Conservation (phyloP, 1,140 invertebrate species). For the Hyposmocoma kahamanoa region DNA sequence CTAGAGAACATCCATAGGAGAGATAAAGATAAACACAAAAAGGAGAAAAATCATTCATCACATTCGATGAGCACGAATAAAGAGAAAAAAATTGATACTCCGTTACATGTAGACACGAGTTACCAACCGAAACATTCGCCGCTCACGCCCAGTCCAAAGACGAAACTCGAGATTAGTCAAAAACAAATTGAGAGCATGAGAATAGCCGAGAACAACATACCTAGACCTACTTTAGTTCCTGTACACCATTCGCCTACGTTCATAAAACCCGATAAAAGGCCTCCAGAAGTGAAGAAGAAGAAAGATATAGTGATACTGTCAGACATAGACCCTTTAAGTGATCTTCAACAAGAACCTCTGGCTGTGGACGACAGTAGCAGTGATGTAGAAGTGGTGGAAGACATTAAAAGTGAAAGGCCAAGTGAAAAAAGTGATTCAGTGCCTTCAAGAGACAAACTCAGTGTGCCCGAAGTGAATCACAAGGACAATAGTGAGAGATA, state of each 20-base stretch:
- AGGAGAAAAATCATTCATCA: constrained; percentile 15
- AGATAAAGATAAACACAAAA: background rate
- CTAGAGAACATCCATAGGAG: background rate
- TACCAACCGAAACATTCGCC: constrained; percentile 32
- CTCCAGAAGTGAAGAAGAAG: constrained; percentile 55
- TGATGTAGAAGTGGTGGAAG: constrained; percentile 58
- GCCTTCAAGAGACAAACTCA: constrained; percentile 56
- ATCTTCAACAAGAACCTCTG: constrained; percentile 32
- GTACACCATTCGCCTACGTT: constrained; percentile 58
- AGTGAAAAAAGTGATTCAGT: constrained; percentile 50
- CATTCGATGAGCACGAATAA: constrained; percentile 9
- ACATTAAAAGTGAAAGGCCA: constrained; percentile 40
- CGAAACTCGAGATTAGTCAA: constrained; percentile 38
- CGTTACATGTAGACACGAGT: constrained; percentile 48
- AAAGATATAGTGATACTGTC: constrained; percentile 56
- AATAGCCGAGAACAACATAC: constrained; percentile 50
- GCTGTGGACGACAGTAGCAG: constrained; percentile 60
- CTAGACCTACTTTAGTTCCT: constrained; percentile 42
- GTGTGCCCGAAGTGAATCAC: constrained; percentile 16
- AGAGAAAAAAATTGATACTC: constrained; percentile 34
- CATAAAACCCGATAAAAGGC: constrained; percentile 55
- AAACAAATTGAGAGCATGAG: constrained; percentile 55
- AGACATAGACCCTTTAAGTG: constrained; percentile 48
- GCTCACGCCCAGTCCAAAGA: constrained; percentile 22
- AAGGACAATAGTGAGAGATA: constrained; percentile 32